phyloP scores from a whole-genome alignment of 2,888 invertebrate species.

The Anoncus sp. region DNA sequence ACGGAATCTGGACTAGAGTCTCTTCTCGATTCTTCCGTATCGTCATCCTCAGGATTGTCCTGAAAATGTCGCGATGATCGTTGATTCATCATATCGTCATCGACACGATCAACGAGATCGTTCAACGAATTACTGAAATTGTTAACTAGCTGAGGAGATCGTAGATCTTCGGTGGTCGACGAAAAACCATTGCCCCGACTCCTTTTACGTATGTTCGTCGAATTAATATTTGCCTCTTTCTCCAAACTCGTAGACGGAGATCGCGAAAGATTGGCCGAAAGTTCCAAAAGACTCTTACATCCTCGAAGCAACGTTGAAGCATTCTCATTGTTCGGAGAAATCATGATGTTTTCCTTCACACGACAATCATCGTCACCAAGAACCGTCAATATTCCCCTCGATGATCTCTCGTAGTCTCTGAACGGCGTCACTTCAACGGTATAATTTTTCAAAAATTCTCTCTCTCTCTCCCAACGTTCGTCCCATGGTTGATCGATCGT shows the following conservation, averaged over 20 bases:
- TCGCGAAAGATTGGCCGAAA: constrained; percentile 57
- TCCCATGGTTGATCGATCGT: constrained; percentile 67
- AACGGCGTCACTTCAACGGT: constrained; percentile 70
- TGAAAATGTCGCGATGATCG: constrained; percentile 38
- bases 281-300: constrained; percentile 69
- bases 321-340: constrained; percentile 40
- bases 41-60: constrained; percentile 10
- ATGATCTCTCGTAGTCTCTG: constrained; percentile 67
- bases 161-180: constrained; percentile 67
- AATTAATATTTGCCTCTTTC: constrained; percentile 11
- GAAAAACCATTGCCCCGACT: constrained; percentile 31
- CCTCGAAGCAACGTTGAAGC: constrained; percentile 57
- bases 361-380: constrained; percentile 25
- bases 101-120: constrained; percentile 63
- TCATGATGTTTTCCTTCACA: constrained; percentile 18
- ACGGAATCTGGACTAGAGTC: constrained; percentile 56
- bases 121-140: constrained; percentile 73
- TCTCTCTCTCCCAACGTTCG: constrained; percentile 68
- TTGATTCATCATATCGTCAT: constrained; percentile 26
- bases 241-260: constrained; percentile 22
- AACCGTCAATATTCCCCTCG: constrained; percentile 56
- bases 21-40: constrained; percentile 48
- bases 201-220: background rate
- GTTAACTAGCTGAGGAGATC: constrained; percentile 77
- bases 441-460: constrained; percentile 68